phyloP scores from a whole-genome alignment of 2,888 invertebrate species.

The Caenorhabditis sp. region DNA sequence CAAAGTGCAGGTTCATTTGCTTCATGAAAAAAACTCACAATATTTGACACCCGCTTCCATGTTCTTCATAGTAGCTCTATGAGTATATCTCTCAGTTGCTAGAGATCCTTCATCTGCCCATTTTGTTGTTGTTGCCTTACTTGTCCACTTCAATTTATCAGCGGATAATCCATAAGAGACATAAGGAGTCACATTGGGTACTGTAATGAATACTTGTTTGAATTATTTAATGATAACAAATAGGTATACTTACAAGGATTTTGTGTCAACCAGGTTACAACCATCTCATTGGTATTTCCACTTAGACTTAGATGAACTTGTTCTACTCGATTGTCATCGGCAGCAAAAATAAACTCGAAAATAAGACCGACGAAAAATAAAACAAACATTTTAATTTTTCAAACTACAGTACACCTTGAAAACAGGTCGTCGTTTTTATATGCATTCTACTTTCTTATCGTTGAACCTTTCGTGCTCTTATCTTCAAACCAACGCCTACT shows the following conservation, averaged over 20 bases:
- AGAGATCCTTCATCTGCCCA: slow-evolving; percentile 33
- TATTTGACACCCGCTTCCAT: slow-evolving; percentile 36
- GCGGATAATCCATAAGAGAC: slow-evolving; percentile 24
- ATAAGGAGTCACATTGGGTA: slow-evolving; percentile 34
- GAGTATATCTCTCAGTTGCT: slow-evolving; percentile 22
- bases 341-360: not conserved
- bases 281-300: slow-evolving; percentile 37
- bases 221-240: not conserved
- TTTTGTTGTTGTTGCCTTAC: slow-evolving; percentile 23
- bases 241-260: slow-evolving; percentile 26
- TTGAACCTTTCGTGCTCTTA: not conserved
- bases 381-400: not conserved
- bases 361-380: not conserved
- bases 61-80: slow-evolving; percentile 25
- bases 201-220: slow-evolving; percentile 11
- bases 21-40: slow-evolving; percentile 43
- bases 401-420: not conserved
- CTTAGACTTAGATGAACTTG: slow-evolving; percentile 48
- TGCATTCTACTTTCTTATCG: not conserved
- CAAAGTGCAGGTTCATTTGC: no score
- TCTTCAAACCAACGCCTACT: not conserved
- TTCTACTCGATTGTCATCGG: slow-evolving; percentile 14
- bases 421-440: not conserved
- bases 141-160: slow-evolving; percentile 24
- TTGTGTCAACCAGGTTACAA: slow-evolving; percentile 46